Evolutionary conservation across 2,888 invertebrate genomes (phyloP), one percentile per base, ranked within the genome.

Genomic region (Alsophila aescularia): DNA sequence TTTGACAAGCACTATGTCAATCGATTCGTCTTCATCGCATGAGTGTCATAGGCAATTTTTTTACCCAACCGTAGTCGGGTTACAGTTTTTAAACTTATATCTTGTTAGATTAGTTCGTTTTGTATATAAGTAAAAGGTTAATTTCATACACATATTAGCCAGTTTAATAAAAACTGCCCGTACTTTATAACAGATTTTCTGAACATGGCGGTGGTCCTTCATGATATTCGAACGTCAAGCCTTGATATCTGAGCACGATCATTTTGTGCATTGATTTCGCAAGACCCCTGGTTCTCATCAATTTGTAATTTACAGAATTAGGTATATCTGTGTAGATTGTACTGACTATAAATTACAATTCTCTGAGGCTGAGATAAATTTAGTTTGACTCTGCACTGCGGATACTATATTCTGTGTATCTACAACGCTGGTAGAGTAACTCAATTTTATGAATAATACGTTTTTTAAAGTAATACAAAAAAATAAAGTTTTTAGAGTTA

Each of bases 281-380:
- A 71, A 70, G 66, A 64, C n/a, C 62, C 63, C 56, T 24, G 57
- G 62, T 67, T 69, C 69, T 63, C 71, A 71, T 72, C 71, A 67
- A 53, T 67, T 66, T 64, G 67, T 67, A 69, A 74, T 73, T 69
- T 67, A 65, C 66, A 59, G 67, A 71, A 74, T 71, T 64, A n/a
- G n/a, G n/a, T n/a, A 62, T 58, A 60, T 44, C 48, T 56, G 35
- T 54, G 21, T 50, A 60, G 60, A 66, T 66, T 61, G 63, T 55
- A 59, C 61, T 56, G 39, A 45, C 63, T 56, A 60, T 66, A 66
- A 66, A 63, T 66, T 66, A 66, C 50, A 45, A 29, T 56, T 32
- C 50, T 50, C 36, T 39, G 8, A 44, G 43, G 18, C 36, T 36
- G n/a, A 41, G 49, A 68, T 62, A 68, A 64, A 67, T 65, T 54